These are phyloP conservation scores for Pristionchus maxplancki DNA, from an alignment of 2,888 invertebrate species.

Conservation along the genomic window DNA sequence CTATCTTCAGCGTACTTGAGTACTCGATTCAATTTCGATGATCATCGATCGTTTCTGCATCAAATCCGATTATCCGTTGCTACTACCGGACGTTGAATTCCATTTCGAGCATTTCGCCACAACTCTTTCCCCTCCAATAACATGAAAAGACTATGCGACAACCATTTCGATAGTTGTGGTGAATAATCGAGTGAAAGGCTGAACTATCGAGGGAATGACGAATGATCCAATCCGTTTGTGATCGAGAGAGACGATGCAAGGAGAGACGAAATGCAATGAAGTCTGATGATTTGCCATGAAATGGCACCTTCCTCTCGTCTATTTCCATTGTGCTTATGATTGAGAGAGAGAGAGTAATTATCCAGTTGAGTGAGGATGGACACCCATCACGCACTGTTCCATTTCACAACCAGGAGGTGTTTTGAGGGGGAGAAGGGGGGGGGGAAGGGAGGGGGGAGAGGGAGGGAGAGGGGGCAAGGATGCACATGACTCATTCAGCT, in stretches of 20 bases:
- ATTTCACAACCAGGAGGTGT: not conserved
- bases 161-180: not conserved
- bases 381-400: not conserved
- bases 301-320: not conserved
- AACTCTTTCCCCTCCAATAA: not conserved
- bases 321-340: not conserved
- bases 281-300: not conserved
- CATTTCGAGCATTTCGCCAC: not conserved
- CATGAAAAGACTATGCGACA: not conserved
- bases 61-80: not conserved
- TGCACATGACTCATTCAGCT: constrained; percentile 18
- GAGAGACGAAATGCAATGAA: not conserved
- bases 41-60: not conserved
- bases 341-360: not conserved
- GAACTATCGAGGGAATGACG: not conserved
- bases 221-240: not conserved
- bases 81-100: not conserved
- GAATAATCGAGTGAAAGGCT: not conserved
- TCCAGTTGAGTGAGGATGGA: not conserved
- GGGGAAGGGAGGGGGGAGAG: not conserved
- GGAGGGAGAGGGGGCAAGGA: not conserved
- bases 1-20: not conserved
- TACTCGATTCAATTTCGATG: not conserved
- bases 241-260: not conserved
- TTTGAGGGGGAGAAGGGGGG: not conserved